Percentiles rank a stretch among this genome's conserved stretches.
Evolutionary conservation across 2,113 vertebrate genomes (phyloP).

Genomic region (Channa argus): DNA sequence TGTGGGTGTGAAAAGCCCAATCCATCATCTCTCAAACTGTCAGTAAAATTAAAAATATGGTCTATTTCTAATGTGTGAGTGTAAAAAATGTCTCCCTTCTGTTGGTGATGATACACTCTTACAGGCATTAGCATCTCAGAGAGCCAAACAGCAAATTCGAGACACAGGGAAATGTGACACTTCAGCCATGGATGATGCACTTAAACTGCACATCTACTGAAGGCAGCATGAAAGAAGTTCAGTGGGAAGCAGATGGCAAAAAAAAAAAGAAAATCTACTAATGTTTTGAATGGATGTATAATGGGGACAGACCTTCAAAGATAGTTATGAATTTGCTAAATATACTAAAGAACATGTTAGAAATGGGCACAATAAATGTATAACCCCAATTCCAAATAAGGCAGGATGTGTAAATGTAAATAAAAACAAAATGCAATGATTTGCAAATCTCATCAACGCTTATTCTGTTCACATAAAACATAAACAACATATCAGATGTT

Average conservation of each 20-base stretch:
- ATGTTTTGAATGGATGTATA: not conserved
- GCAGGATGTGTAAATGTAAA: too few species aligned
- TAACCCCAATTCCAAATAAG: too few species aligned
- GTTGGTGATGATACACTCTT: constrained; percentile 18
- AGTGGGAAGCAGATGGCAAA: not conserved
- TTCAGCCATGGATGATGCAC: constrained; percentile 32
- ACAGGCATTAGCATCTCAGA: constrained; percentile 32
- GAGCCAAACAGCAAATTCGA: constrained; percentile 40
- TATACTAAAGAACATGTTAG: too few species aligned
- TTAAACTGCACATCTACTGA: constrained; percentile 26
- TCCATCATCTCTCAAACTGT: constrained; percentile 20
- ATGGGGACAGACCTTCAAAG: too few species aligned
- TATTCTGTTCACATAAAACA: too few species aligned
- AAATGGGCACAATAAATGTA: too few species aligned
- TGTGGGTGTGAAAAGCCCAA: constrained; percentile 15
- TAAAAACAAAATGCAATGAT: too few species aligned
- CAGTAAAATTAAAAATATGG: constrained; percentile 4
- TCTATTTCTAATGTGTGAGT: not conserved
- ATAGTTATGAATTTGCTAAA: too few species aligned
- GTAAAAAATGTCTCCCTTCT: not conserved
- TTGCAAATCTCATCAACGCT: too few species aligned
- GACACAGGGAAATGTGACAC: constrained; percentile 41
- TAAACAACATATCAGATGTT: too few species aligned
- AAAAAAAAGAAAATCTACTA: not conserved
- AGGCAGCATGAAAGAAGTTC: not conserved